A percentile compares a stretch with the other conserved stretches of the same genome.
Evolutionary conservation across 2,113 vertebrate genomes (phyloP).

Genomic region (Pipra filicauda): DNA sequence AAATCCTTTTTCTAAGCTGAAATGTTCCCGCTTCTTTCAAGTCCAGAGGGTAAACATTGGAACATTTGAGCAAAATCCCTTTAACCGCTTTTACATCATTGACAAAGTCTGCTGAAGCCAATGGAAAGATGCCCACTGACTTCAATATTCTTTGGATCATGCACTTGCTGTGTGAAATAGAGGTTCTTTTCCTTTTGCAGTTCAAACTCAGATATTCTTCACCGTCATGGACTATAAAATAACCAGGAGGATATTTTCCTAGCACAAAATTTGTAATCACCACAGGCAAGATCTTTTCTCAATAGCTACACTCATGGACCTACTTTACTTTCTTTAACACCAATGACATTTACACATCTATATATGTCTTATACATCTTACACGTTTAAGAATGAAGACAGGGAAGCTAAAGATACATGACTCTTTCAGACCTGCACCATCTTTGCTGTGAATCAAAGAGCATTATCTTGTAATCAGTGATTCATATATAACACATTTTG

Average conservation of each 20-base stretch:
- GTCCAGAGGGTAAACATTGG: neutral
- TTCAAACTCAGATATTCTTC: neutral
- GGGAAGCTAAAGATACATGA: neutral
- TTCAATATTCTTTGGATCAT: conserved; percentile 6
- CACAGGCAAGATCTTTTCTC: neutral
- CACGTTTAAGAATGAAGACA: neutral
- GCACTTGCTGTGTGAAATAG: neutral
- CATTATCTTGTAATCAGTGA: neutral
- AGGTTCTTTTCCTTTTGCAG: neutral
- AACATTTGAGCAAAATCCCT: conserved; percentile 18
- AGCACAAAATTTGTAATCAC: neutral
- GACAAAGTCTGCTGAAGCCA: neutral
- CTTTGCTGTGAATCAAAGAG: neutral
- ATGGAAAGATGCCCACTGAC: neutral
- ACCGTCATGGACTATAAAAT: neutral
- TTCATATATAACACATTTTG: neutral
- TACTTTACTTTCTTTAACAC: neutral
- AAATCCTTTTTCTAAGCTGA: neutral
- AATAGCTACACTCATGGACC: neutral
- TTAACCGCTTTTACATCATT: conserved; percentile 9
- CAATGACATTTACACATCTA: neutral
- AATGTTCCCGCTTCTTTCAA: neutral
- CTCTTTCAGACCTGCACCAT: neutral
- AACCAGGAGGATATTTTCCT: neutral
- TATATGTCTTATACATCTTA: neutral